Conservation (phyloP, 2,888 invertebrate genomes). For the Nemapogon koenigi region DNA sequence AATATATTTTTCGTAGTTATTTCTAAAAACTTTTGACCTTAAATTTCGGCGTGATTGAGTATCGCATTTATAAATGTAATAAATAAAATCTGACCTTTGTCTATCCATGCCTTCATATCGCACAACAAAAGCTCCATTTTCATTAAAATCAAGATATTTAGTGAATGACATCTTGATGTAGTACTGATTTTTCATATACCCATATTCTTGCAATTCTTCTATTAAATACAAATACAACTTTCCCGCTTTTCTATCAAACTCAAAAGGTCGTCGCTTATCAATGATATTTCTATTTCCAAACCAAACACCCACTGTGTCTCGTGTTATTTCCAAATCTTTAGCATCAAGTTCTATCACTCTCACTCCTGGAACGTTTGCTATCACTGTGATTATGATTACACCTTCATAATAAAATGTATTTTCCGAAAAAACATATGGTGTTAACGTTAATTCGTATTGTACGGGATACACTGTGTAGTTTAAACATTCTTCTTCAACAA, state of each 20-base stretch:
- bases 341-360: slow-evolving; percentile 40
- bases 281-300: slow-evolving; percentile 33
- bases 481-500: slow-evolving; percentile 45
- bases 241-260: slow-evolving; percentile 28
- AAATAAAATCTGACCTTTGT: slow-evolving; percentile 40
- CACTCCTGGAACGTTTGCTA: slow-evolving; percentile 41
- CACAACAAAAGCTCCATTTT: slow-evolving; percentile 36
- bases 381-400: slow-evolving; percentile 41
- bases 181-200: slow-evolving; percentile 29
- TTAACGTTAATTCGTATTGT: slow-evolving; percentile 44
- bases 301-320: slow-evolving; percentile 31
- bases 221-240: slow-evolving; percentile 39
- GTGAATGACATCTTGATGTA: slow-evolving; percentile 34
- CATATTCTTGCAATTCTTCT: slow-evolving; percentile 34
- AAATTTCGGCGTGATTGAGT: too few species aligned
- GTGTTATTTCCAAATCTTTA: slow-evolving; percentile 32
- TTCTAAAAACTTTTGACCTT: too few species aligned
- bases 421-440: slow-evolving; percentile 31
- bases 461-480: slow-evolving; percentile 55
- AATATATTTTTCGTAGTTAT: too few species aligned
- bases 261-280: slow-evolving; percentile 34
- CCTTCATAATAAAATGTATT: slow-evolving; percentile 38
- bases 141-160: slow-evolving; percentile 29
- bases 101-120: slow-evolving; percentile 31
- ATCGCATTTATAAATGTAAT: too few species aligned